A percentile compares a stretch with the other conserved stretches of the same genome.
phyloP scores from a whole-genome alignment of 2,888 invertebrate genomes.

The Galerucella calmariensis region DNA sequence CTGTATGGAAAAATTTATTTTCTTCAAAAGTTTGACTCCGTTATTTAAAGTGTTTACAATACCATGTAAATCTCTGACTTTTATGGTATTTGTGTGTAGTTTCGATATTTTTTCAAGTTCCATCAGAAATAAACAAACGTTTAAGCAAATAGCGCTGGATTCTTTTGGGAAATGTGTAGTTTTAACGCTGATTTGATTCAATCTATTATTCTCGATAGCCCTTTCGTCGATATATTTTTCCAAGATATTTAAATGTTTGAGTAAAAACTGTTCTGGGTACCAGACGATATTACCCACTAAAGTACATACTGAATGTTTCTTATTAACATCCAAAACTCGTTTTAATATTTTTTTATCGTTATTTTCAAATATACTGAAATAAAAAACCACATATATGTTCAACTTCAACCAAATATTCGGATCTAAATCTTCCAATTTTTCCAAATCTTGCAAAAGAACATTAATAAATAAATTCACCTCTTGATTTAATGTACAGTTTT shows the following conservation, averaged over 20 bases:
- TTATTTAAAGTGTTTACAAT: constrained; percentile 69
- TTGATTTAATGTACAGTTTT: constrained; percentile 62
- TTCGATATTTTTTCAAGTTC: constrained; percentile 69
- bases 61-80: constrained; percentile 68
- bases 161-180: constrained; percentile 74
- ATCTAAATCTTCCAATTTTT: constrained; percentile 69
- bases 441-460: constrained; percentile 72
- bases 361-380: constrained; percentile 78
- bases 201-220: constrained; percentile 65
- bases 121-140: constrained; percentile 73
- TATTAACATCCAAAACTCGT: constrained; percentile 79
- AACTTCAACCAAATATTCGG: constrained; percentile 73
- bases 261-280: constrained; percentile 86
- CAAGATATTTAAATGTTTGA: constrained; percentile 71
- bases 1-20: constrained; percentile 66
- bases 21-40: constrained; percentile 63
- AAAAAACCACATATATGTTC: constrained; percentile 76
- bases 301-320: constrained; percentile 81
- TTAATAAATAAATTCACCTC: constrained; percentile 77
- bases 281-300: constrained; percentile 84
- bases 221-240: constrained; percentile 68
- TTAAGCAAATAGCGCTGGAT: constrained; percentile 64
- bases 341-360: constrained; percentile 82
- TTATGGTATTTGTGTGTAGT: constrained; percentile 65
- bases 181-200: constrained; percentile 69